Conservation (phyloP, 2,888 invertebrate genomes). For the Sympetrum striolatum region DNA sequence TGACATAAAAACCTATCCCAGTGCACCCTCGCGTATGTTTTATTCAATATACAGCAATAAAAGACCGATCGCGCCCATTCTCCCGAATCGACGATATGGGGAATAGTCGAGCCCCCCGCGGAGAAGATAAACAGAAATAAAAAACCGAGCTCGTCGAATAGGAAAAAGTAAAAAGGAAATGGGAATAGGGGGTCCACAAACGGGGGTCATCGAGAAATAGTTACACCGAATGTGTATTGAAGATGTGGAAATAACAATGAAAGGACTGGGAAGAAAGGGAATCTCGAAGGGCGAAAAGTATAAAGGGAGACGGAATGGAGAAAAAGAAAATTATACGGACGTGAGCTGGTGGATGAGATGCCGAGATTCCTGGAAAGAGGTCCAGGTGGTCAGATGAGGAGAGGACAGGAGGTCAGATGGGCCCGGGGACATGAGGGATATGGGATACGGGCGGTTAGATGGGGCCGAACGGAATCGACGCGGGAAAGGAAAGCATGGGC, state of each 20-base stretch:
- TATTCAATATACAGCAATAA: no score
- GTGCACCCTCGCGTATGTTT: no score
- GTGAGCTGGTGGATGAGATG: not conserved
- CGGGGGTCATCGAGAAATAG: not conserved
- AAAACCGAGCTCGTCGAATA: not conserved
- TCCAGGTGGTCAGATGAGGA: not conserved
- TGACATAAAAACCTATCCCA: no score
- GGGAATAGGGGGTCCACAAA: not conserved
- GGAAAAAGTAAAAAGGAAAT: not conserved
- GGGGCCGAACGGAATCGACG: not conserved
- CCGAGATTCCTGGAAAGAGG: not conserved
- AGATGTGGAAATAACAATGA: not conserved
- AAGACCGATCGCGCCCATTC: no score
- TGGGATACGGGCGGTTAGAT: slow-evolving; percentile 7
- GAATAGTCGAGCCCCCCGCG: no score
- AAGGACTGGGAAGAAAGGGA: not conserved
- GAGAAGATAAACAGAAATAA: not conserved
- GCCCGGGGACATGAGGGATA: not conserved
- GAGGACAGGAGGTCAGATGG: not conserved
- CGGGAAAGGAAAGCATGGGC: not conserved
- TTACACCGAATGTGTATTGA: not conserved
- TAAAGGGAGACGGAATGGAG: not conserved
- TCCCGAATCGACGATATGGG: no score
- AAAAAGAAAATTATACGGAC: slow-evolving; percentile 12
- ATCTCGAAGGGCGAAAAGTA: not conserved